Base-by-base conservation (phyloP, 2,113 vertebrate genomes). In the Micronycteris hirsuta region DNA sequence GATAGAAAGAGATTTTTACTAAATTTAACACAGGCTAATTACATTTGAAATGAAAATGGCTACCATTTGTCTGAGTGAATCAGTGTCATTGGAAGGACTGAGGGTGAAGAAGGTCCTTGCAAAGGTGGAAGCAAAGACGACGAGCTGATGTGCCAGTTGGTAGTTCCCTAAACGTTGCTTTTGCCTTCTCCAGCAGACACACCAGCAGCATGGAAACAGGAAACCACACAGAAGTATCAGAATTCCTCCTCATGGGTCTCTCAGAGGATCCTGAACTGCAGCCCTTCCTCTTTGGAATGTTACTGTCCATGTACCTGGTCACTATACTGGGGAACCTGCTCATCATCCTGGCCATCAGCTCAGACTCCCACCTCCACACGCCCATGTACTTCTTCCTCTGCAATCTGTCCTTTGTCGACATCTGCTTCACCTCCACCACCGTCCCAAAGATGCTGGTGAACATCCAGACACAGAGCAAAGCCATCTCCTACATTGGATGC, bases 301-400 rank as follows among this genome's bases (percentile, higher is more conserved):
- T 96, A 13, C 10, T 96, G 43, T 82, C 15, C 52, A 90, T 93
- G 74, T 97, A 87, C 61, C 49, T 91, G n/a, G 28, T 91, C 68
- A 45, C 82, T 0, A 0, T 85, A 5, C 22, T 70, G 1, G 83
- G 70, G 15, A 94, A 96, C 11, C 61, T 94, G 31, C 65, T 96
- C 88, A 94, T 94, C 83, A 52, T 91, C 16, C 63, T 88, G 85
- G 38, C 89, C 5, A 2, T 87, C 28, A 67, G 2, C 68, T 77
- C 92, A 10, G 83, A 91, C 68, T 7, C 68, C 17, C 31, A 43
- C 7, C 80, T 94, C 3, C 85, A 92, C 56, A 85, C n/a, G 0
- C 80, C 89, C 63, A 96, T 95, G 85, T 86, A 94, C 26, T 89
- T 93, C 88, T 71, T 94, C 49, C 92, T 96, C 22, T 61, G 26